Evolutionary conservation across 2,113 vertebrate genomes (phyloP), one percentile per base, ranked within the genome.

Genomic region (Paralichthys olivaceus): DNA sequence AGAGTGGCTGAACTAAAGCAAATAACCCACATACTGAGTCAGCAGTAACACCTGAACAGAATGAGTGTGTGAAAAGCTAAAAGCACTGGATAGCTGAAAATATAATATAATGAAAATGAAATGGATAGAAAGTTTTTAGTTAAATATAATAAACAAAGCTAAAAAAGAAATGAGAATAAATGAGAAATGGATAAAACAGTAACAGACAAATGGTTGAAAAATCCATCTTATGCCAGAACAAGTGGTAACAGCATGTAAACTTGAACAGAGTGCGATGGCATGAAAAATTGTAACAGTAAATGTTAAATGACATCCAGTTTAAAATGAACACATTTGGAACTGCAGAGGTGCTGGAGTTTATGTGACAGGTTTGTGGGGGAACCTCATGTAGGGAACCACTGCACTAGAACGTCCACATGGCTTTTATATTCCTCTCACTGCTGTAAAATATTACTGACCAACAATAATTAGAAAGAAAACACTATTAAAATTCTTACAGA

Each of bases 341-440:
- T 47, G 5, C 43, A 17, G 43, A 19, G 43, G 14, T 19, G 43
- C 37, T 47, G 15, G 43, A 19, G 43, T 40, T 13, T 40, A 40
- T 13, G 37, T 13, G 37, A 13, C 37, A 40, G 37, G 37, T 2
- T 11, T 40, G 37, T 40, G 43, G 43, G 43, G 43, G 43, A 19
- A 19, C 43, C 17, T 47, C 43, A 19, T 47, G 43, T 12, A 14
- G 77, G 49, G 61, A 71, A 74, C 7, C 66, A 29, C 75, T 63
- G 81, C 51, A 72, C 77, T 54, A 62, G 7, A 29, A 73, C 84
- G 77, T 51, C 77, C 76, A 75, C 56, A 90, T 86, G 85, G 81
- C 83, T 81, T 86, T 77, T 75, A n/a, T 68, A 72, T 81, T 86
- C 80, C 73, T 81, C 49, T 63, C 69, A 34, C 80, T 88, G 85